A percentile compares a stretch with the other conserved stretches of the same genome.
phyloP scores from a whole-genome alignment of 2,888 invertebrate species.

The Erynnis tages region DNA sequence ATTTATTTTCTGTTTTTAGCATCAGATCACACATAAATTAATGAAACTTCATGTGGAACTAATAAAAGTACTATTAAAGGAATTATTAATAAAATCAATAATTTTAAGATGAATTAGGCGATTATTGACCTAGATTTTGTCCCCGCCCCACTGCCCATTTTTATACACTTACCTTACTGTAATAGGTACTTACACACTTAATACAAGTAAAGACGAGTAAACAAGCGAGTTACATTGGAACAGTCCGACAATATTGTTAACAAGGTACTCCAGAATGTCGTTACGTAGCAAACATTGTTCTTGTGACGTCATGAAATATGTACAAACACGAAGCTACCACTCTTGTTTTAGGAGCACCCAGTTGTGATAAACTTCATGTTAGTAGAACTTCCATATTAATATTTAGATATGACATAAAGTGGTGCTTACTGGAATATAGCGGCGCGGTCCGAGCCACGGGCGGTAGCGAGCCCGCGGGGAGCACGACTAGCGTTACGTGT shows the following conservation, averaged over 20 bases:
- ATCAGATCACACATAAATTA: too few species aligned
- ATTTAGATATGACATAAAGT: conserved; percentile 31
- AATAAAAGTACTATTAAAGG: too few species aligned
- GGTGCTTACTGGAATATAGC: conserved; percentile 65
- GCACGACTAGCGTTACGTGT: conserved; percentile 69
- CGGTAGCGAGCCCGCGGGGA: conserved; percentile 69
- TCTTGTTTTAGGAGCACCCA: conserved; percentile 13
- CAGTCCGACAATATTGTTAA: neutral
- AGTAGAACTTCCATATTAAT: conserved; percentile 18
- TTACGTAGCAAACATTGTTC: conserved; percentile 3
- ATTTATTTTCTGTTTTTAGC: too few species aligned
- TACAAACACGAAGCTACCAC: conserved; percentile 4
- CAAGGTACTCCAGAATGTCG: neutral
- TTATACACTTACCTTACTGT: too few species aligned
- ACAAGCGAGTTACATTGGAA: neutral
- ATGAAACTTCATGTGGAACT: too few species aligned
- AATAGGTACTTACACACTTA: neutral
- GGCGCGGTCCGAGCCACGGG: conserved; percentile 66
- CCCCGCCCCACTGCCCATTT: too few species aligned
- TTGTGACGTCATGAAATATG: conserved; percentile 12
- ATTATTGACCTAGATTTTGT: too few species aligned
- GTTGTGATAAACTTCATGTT: conserved; percentile 24
- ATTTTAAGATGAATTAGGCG: too few species aligned
- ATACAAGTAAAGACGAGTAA: neutral
- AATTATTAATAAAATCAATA: too few species aligned